Conservation (phyloP, 2,113 vertebrate species). For the Emydura subglobosa region DNA sequence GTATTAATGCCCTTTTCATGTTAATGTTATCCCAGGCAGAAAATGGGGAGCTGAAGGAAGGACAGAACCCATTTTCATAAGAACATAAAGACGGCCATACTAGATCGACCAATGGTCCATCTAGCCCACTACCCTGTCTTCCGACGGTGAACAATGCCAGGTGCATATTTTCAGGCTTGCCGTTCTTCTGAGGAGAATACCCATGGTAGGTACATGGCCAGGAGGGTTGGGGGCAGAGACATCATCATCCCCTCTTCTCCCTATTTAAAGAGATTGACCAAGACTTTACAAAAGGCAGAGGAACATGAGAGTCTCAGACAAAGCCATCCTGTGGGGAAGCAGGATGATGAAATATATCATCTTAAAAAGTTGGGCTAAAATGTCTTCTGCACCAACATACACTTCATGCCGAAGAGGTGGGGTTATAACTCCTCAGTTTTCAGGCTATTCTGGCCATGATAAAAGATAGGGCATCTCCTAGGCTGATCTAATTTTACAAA, state of each 20-base stretch:
- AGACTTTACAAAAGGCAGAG: background rate
- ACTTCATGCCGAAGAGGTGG: accelerated
- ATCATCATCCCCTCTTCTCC: too few relatives aligned
- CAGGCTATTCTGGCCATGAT: background rate
- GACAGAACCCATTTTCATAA: too few relatives aligned
- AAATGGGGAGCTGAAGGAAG: background rate
- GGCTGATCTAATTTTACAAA: background rate
- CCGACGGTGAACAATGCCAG: too few relatives aligned
- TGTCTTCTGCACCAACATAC: background rate
- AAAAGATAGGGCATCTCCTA: too few relatives aligned
- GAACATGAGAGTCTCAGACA: background rate
- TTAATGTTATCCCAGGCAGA: background rate
- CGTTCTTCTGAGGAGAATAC: background rate
- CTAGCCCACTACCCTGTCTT: too few relatives aligned
- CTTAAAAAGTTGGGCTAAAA: background rate
- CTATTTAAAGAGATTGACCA: too few relatives aligned
- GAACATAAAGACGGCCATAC: too few relatives aligned
- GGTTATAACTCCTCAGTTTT: background rate
- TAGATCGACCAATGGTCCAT: too few relatives aligned
- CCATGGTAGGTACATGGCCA: too few relatives aligned
- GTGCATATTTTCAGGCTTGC: too few relatives aligned
- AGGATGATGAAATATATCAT: background rate
- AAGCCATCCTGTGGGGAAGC: background rate
- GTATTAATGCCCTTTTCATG: background rate
- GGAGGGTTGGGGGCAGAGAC: too few relatives aligned